Conservation (phyloP, 1,140 invertebrate species). For the Heliconius nattereri region DNA sequence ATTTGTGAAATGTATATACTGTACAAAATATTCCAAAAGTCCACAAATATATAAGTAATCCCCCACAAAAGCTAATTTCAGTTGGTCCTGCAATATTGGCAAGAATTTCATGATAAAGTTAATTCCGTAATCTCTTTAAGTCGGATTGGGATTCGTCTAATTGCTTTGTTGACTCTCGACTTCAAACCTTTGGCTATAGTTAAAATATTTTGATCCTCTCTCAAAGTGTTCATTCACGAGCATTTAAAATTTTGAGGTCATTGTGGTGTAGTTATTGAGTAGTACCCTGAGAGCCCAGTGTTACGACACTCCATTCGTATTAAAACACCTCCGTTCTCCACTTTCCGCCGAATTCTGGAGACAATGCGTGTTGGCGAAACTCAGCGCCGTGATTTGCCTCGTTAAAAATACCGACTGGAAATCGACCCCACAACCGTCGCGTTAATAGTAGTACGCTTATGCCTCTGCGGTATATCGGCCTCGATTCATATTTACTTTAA, state of each 20-base stretch:
- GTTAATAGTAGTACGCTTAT: no score
- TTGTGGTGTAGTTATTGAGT: neutral
- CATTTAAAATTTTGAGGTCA: neutral
- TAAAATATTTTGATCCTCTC: neutral
- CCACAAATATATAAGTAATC: constrained; percentile 10
- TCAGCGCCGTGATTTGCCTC: no score
- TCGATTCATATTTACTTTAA: no score
- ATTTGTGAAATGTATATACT: no score
- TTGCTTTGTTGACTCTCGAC: constrained; percentile 45
- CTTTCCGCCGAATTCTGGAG: no score
- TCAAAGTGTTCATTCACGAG: neutral
- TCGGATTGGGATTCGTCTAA: constrained; percentile 38
- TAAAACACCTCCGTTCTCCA: no score
- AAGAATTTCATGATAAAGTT: constrained; percentile 38
- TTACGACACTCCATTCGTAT: no score
- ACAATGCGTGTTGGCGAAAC: no score
- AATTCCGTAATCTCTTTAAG: constrained; percentile 40
- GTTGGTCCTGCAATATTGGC: constrained; percentile 29
- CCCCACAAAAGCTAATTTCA: constrained; percentile 1
- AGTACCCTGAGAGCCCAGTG: no score
- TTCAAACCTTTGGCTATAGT: constrained; percentile 19
- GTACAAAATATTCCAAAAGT: neutral
- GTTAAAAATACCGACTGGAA: no score
- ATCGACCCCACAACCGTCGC: no score
- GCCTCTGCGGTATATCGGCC: no score